Evolutionary conservation across 2,797 vertebrate genomes (phyloP), one percentile per base, ranked within the genome.

Genomic region (Megalops cyprinoides): DNA sequence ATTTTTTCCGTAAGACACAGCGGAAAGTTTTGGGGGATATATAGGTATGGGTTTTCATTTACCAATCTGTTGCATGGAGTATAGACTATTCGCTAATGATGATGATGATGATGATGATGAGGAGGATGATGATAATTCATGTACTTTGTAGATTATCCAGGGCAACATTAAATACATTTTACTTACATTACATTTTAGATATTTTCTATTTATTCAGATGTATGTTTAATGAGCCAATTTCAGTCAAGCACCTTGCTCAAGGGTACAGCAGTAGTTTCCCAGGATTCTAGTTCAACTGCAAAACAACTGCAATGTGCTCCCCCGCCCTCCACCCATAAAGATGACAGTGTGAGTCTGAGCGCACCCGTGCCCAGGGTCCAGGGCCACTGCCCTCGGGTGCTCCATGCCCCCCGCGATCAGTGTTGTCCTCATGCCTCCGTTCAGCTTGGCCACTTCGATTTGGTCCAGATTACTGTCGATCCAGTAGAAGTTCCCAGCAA

Each of bases 391-490:
- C 23, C 96, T 93, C 0, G 96, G 96, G 49, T 97, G 96, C 65
- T 96, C 95, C 95, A 97, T 96, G 39, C 93, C 95, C 67, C 96
- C 96, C 1, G 96, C 96, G 78, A 97, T 95, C 34, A 97, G 86
- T 0, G 96, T 96, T 42, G 94, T 92, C 85, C 96, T 92, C 85
- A 96, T 87, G 62, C 91, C 91, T 10, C 96, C 96, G 56, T 96
- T 94, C 3, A 96, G 87, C 84, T 94, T 96, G 65, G 96, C 95
- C 60, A 96, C 96, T 91, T 97, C 96, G 0, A 97, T 97, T 87
- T 97, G 96, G 81, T 97, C 96, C 90, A 97, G 87, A 77, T 96
- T 96, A 84, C 96, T 97, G 86, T 97, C 96, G 81, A 97, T 96
- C 96, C 96, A 97, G 81, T 96, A 97, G 62, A 97, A 94, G 83